Evolutionary conservation across 2,113 vertebrate species (phyloP).

Genomic region (Limnothrissa miodon): DNA sequence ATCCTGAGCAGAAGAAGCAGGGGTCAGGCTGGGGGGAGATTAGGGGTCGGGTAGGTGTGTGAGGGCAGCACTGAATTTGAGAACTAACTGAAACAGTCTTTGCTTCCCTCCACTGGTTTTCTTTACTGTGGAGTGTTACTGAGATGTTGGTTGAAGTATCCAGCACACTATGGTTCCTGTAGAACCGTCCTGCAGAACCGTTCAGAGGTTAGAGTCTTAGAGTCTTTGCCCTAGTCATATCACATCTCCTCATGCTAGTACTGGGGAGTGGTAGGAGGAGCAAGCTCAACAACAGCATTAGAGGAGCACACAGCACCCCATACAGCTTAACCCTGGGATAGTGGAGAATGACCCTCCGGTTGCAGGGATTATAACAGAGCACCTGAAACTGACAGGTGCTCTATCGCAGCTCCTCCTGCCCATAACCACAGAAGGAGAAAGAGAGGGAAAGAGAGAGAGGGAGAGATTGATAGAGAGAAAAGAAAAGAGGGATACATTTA

Average conservation of each 20-base stretch:
- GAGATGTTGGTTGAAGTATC: too few relatives aligned
- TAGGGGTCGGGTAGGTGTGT: not conserved
- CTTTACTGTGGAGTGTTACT: not conserved
- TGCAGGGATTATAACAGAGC: not conserved
- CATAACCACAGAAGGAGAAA: not conserved
- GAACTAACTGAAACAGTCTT: not conserved
- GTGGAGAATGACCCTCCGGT: too few relatives aligned
- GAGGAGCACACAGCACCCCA: too few relatives aligned
- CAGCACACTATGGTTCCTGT: too few relatives aligned
- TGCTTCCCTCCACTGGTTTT: not conserved
- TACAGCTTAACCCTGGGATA: too few relatives aligned
- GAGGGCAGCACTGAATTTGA: not conserved
- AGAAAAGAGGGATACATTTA: conserved; percentile 2
- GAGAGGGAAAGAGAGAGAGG: not conserved
- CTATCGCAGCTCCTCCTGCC: not conserved
- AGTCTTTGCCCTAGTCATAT: too few relatives aligned
- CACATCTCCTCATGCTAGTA: too few relatives aligned
- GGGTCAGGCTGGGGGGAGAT: not conserved
- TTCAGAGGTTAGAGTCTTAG: too few relatives aligned
- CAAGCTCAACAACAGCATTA: too few relatives aligned
- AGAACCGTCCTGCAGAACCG: not conserved
- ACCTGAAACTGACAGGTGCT: not conserved
- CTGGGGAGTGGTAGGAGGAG: too few relatives aligned
- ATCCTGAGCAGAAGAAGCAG: not conserved
- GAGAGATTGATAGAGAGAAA: not conserved